Conservation (phyloP, 2,113 vertebrate species). For the Hippoglossus stenolepis region DNA sequence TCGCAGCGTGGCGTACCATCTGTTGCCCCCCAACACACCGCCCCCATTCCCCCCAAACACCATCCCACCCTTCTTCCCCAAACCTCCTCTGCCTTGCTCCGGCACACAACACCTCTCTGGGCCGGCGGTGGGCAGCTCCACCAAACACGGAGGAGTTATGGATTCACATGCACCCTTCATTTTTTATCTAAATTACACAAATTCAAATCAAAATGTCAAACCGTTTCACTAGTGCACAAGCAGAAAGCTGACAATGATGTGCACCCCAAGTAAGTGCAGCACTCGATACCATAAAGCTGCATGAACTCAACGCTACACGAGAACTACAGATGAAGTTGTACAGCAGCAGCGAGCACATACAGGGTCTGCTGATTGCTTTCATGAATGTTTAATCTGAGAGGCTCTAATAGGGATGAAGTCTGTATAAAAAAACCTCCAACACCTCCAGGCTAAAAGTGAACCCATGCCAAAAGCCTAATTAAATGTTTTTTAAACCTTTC, state of each 20-base stretch:
- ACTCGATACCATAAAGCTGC: conserved; percentile 20
- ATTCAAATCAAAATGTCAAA: background rate
- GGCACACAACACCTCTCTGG: conserved; percentile 73
- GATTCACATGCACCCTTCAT: background rate
- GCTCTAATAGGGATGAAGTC: conserved; percentile 73
- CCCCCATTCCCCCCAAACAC: conserved; percentile 43
- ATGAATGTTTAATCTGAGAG: conserved; percentile 78
- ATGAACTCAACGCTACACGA: conserved; percentile 2
- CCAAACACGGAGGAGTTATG: conserved; percentile 51
- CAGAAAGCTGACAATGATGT: background rate
- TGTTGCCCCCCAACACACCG: conserved; percentile 74
- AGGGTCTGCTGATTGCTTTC: conserved; percentile 63
- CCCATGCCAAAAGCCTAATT: conserved; percentile 80
- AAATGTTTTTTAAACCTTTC: conserved; percentile 81
- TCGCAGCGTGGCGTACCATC: conserved; percentile 86
- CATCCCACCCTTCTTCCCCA: conserved; percentile 60
- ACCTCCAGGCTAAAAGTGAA: conserved; percentile 78
- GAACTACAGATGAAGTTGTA: conserved; percentile 64
- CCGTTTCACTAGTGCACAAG: background rate
- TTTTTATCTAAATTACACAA: background rate
- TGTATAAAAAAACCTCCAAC: conserved; percentile 69
- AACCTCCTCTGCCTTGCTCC: conserved; percentile 65
- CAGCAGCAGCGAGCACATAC: conserved; percentile 55
- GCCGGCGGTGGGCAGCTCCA: conserved; percentile 58
- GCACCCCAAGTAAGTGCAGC: conserved; percentile 6